Evolutionary conservation across 2,797 vertebrate species (phyloP).

Genomic region (Phalloptychus januarius): DNA sequence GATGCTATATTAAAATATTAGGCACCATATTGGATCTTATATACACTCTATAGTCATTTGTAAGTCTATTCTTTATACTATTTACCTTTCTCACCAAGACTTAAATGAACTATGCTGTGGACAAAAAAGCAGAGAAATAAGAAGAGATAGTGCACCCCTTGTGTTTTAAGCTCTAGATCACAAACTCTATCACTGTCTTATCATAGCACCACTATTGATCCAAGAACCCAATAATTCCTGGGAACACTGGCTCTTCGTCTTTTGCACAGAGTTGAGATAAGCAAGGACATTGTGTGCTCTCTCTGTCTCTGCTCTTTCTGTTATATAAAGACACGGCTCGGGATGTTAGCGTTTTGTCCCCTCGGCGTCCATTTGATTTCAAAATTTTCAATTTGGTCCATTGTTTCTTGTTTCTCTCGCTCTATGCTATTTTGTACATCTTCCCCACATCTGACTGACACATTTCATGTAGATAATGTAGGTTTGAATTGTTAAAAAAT

Average conservation of each 20-base stretch:
- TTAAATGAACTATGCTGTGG: background rate
- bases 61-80: background rate
- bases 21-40: background rate
- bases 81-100: background rate
- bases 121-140: conserved; percentile 10
- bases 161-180: conserved; percentile 64
- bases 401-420: background rate
- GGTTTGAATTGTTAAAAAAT: background rate
- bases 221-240: conserved; percentile 62
- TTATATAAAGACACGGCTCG: conserved; percentile 17
- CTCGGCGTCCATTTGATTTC: background rate
- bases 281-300: conserved; percentile 26
- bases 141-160: conserved; percentile 46
- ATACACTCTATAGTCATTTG: background rate
- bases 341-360: background rate
- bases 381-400: background rate
- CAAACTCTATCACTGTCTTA: conserved; percentile 77
- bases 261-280: conserved; percentile 53
- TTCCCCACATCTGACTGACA: background rate
- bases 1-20: background rate
- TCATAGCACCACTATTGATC: conserved; percentile 74
- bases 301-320: conserved; percentile 15
- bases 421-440: background rate
- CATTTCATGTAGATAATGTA: background rate
- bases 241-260: conserved; percentile 60